These are phyloP conservation scores for Ranitomeya imitator DNA, from an alignment of 2,113 vertebrate species.

Conservation along the genomic window DNA sequence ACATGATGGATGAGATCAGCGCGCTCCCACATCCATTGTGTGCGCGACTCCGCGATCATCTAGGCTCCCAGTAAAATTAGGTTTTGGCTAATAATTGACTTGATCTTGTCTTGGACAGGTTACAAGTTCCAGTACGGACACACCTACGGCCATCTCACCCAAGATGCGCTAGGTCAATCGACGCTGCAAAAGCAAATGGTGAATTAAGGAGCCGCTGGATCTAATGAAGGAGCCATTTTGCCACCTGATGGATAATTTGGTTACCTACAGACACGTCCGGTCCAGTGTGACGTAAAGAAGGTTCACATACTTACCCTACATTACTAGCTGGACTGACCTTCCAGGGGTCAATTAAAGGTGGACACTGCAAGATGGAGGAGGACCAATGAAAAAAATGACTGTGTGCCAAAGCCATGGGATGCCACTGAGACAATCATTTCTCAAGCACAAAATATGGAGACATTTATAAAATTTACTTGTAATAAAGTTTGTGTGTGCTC, in stretches of 20 bases:
- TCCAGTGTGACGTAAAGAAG: neutral
- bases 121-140: constrained; percentile 75
- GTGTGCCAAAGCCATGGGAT: constrained; percentile 14
- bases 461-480: neutral
- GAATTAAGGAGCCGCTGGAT: neutral
- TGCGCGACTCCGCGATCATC: too few species aligned
- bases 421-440: neutral
- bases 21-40: too few species aligned
- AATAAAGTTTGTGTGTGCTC: constrained; percentile 10
- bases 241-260: neutral
- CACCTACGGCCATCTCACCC: constrained; percentile 74
- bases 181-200: constrained; percentile 61
- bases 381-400: neutral
- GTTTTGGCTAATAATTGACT: neutral
- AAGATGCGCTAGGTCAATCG: constrained; percentile 67
- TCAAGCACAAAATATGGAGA: neutral
- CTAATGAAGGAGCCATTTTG: neutral
- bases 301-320: neutral
- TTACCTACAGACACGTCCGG: neutral
- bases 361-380: neutral
- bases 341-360: neutral
- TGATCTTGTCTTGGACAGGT: constrained; percentile 59
- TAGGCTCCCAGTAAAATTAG: neutral
- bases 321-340: neutral
- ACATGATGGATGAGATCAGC: too few species aligned